Percentiles rank a stretch among this genome's conserved stretches.
Conservation (phyloP, 2,888 invertebrate species). For the Gastrophysa polygoni region DNA sequence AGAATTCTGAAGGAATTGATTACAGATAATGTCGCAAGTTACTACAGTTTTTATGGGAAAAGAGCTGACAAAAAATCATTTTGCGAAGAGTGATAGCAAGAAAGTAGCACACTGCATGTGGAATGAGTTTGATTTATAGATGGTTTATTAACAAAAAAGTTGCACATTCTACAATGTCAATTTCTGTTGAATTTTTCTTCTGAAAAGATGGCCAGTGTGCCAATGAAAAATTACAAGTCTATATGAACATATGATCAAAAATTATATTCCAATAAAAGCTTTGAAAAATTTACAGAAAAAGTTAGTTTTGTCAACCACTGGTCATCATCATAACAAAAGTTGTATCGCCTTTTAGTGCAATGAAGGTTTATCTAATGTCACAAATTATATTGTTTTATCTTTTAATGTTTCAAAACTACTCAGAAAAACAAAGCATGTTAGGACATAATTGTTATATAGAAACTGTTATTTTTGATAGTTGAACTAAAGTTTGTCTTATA, state of each 20-base stretch:
- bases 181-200: background rate
- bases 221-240: conserved; percentile 9
- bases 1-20: conserved; percentile 17
- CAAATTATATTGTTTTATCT: too few species aligned
- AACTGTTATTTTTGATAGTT: background rate
- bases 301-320: background rate
- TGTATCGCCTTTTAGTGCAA: background rate
- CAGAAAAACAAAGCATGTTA: background rate
- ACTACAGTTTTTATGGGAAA: conserved; percentile 15
- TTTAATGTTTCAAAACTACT: background rate
- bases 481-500: conserved; percentile 5
- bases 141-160: conserved; percentile 5
- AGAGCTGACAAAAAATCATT: conserved; percentile 16
- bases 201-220: too few species aligned
- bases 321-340: background rate
- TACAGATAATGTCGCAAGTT: conserved; percentile 12
- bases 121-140: conserved; percentile 11
- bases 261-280: conserved; percentile 1
- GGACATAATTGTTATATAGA: background rate
- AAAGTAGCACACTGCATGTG: conserved; percentile 9
- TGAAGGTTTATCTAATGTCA: too few species aligned
- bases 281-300: too few species aligned
- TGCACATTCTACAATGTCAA: conserved; percentile 3
- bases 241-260: background rate
- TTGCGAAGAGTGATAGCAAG: conserved; percentile 16